Evolutionary conservation across 2,113 vertebrate genomes (phyloP).

Genomic region (Lampris incognitus): DNA sequence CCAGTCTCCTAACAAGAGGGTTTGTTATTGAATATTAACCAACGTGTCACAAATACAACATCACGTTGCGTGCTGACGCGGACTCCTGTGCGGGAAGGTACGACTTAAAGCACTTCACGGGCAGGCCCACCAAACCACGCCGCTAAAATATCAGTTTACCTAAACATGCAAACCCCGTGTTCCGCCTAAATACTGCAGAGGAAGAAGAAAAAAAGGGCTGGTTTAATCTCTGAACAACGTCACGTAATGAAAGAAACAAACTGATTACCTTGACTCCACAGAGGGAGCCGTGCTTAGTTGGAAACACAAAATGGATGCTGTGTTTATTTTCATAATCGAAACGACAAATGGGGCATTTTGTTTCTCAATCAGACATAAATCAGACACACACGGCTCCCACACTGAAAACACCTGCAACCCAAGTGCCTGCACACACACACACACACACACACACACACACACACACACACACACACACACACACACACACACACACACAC

Average conservation of each 20-base stretch:
- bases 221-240: not conserved
- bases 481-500: not conserved
- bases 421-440: not conserved
- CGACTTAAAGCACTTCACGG: not conserved
- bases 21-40: slow-evolving; percentile 77
- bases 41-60: slow-evolving; percentile 67
- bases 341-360: slow-evolving; percentile 53
- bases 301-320: slow-evolving; percentile 57
- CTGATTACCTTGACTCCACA: not conserved
- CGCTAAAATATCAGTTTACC: not conserved
- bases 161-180: too few relatives aligned
- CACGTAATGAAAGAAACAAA: not conserved
- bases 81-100: slow-evolving; percentile 27
- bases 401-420: not conserved
- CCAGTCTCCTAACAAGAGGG: slow-evolving; percentile 60
- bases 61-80: slow-evolving; percentile 52
- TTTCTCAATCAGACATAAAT: slow-evolving; percentile 34
- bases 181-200: not conserved
- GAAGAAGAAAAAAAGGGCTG: not conserved
- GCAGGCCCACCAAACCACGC: not conserved
- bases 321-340: slow-evolving; percentile 60
- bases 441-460: not conserved
- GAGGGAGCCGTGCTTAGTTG: slow-evolving; percentile 17
- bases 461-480: not conserved
- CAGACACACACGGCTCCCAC: not conserved